A percentile compares a stretch with the other conserved stretches of the same genome.
These are phyloP conservation scores for Barypeithes pellucidus DNA, from an alignment of 2,888 invertebrate species.

Conservation along the genomic window DNA sequence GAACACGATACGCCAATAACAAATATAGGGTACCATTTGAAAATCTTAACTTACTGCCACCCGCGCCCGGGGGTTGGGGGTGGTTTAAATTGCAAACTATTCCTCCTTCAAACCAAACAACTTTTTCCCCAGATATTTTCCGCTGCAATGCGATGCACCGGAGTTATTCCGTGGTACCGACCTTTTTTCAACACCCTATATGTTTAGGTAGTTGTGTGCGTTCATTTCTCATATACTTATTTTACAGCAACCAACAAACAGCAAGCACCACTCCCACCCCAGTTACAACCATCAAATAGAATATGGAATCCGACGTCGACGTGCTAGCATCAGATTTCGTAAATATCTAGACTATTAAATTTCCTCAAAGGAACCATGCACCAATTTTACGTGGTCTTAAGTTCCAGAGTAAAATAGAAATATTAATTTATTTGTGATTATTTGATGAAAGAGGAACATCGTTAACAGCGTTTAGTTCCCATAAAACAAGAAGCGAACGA, in stretches of 20 bases:
- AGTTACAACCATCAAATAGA: constrained; percentile 39
- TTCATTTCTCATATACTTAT: constrained; percentile 6
- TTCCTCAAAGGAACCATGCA: not conserved
- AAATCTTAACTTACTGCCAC: too few relatives aligned
- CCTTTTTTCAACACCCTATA: too few relatives aligned
- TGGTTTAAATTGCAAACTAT: too few relatives aligned
- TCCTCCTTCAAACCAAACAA: too few relatives aligned
- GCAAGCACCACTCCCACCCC: constrained; percentile 49
- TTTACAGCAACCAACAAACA: constrained; percentile 48
- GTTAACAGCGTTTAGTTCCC: not conserved
- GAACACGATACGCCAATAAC: too few relatives aligned
- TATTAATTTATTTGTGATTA: not conserved
- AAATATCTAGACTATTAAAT: constrained; percentile 5
- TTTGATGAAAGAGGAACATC: not conserved
- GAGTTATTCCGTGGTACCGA: too few relatives aligned
- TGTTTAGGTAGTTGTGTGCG: too few relatives aligned
- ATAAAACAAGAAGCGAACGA: not conserved
- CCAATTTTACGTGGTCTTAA: not conserved
- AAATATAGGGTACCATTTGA: too few relatives aligned
- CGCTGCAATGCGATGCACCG: too few relatives aligned
- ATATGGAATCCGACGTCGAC: constrained; percentile 49
- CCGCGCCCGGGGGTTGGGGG: too few relatives aligned
- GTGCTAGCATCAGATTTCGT: constrained; percentile 45
- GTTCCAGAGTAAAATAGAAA: not conserved
- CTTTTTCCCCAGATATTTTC: too few relatives aligned